These are phyloP conservation scores for Drosophila tristis DNA, from an alignment of 1,140 invertebrate species.

Conservation along the genomic window DNA sequence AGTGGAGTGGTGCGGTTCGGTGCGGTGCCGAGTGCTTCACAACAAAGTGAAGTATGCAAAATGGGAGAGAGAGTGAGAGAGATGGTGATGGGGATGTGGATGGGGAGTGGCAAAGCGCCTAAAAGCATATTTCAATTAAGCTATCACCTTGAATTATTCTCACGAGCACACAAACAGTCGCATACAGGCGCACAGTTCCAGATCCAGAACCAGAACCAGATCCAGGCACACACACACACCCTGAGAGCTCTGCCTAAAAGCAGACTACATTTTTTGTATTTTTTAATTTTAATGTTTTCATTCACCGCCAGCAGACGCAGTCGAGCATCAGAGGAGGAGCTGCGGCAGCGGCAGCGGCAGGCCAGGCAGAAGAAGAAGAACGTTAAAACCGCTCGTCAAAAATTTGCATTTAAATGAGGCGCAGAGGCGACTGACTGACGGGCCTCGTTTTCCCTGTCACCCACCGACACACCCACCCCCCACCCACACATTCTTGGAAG, in stretches of 20 bases:
- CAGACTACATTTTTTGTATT: conserved; percentile 58
- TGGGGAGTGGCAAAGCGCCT: conserved; percentile 70
- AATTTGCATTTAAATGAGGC: conserved; percentile 83
- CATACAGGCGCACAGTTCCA: conserved; percentile 34
- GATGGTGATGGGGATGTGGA: conserved; percentile 6
- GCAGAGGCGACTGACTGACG: conserved; percentile 75
- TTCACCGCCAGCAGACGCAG: conserved; percentile 48
- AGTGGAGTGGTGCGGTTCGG: too few species aligned
- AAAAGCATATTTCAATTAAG: conserved; percentile 84
- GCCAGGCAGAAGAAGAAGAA: conserved; percentile 42
- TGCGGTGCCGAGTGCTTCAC: conserved; percentile 11
- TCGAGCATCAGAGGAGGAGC: conserved; percentile 1
- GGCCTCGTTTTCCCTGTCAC: conserved; percentile 32
- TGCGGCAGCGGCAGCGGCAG: conserved; percentile 24
- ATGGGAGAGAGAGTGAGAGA: conserved; percentile 30
- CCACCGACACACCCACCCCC: conserved; percentile 12
- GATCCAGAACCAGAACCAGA: background rate
- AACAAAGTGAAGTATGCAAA: conserved; percentile 76
- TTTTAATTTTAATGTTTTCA: conserved; percentile 83
- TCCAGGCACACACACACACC: conserved; percentile 30
- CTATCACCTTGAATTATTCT: conserved; percentile 84
- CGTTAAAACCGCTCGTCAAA: conserved; percentile 80
- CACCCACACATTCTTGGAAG: conserved; percentile 42
- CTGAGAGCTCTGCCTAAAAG: conserved; percentile 55
- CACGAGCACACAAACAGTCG: conserved; percentile 55